phyloP scores from a whole-genome alignment of 2,888 invertebrate species.

The Acleris sparsana region DNA sequence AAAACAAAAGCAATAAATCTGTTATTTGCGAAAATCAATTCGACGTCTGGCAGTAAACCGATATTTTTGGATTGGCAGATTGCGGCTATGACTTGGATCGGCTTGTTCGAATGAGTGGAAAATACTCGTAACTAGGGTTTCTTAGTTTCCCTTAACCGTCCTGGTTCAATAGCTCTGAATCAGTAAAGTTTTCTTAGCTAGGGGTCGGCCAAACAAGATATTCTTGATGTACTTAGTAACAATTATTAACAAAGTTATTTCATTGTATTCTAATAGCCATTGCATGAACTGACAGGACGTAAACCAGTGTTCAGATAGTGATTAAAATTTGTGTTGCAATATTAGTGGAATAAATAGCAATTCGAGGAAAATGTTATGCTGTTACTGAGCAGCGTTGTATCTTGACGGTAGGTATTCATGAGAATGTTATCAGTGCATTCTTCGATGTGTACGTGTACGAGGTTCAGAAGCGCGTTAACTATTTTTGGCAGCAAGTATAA shows the following conservation, averaged over 20 bases:
- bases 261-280: constrained; percentile 2
- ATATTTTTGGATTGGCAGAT: background rate
- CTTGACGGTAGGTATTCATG: background rate
- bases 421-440: no score
- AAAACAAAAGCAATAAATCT: background rate
- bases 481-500: no score
- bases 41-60: background rate
- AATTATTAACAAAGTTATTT: background rate
- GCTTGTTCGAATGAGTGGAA: background rate
- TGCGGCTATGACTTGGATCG: background rate
- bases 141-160: no score
- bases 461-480: no score
- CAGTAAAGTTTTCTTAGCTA: background rate
- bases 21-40: background rate
- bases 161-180: background rate
- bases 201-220: background rate
- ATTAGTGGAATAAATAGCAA: background rate
- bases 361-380: no score
- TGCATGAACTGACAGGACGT: background rate
- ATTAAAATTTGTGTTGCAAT: background rate
- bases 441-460: no score
- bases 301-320: background rate
- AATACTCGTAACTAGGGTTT: background rate
- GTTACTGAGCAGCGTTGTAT: background rate
- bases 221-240: background rate